Base-by-base conservation (phyloP, 1,140 invertebrate genomes). In the Nixonia krombeini region DNA sequence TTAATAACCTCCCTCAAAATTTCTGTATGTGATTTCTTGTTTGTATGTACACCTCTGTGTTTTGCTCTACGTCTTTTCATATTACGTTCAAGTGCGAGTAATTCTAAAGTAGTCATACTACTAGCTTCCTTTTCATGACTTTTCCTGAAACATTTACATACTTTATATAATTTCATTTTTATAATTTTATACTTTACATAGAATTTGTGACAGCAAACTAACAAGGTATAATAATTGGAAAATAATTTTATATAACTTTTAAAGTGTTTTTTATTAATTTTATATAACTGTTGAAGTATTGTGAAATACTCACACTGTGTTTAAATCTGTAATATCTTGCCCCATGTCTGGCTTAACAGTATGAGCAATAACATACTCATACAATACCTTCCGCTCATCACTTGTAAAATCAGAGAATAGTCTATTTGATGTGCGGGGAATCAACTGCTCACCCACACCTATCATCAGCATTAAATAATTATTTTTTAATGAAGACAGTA, bases 1-100 rank as follows among this genome's bases (percentile, higher is more conserved):
- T 85, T 80, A 45, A 91, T 90, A 4, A 91, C 85, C 74, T 90
- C 89, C 6, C 88, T 83, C 8, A 91, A 73, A 15, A 90, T 86
- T 78, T 91, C 88, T 0, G 84, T 87, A 17, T 90, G 87, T 50
- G 87, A 90, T 65, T 87, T 87, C 42, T 87, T 86, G 71, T 89
- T 90, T 23, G 88, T 89, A 49, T 90, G 88, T 21, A 90, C 88
- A 15, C 87, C 86, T 75, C 86, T 88, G 64, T 91, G 89, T 70
- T 89, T 89, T 1, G 86, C 78, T 69, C 89, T 83, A 0, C 90
- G 83, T 16, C 90, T 85, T 76, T 89, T 89, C 53, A 89, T 83
- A 76, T 92, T 87, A 5, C 90, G 84, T 67, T 89, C 85, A 63
- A 88, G 85, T 0, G 87, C 86, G 15, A 90, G 63, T 29, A 87